These are phyloP conservation scores for Fabriciana adippe DNA, from an alignment of 2,888 invertebrate species.

Conservation along the genomic window DNA sequence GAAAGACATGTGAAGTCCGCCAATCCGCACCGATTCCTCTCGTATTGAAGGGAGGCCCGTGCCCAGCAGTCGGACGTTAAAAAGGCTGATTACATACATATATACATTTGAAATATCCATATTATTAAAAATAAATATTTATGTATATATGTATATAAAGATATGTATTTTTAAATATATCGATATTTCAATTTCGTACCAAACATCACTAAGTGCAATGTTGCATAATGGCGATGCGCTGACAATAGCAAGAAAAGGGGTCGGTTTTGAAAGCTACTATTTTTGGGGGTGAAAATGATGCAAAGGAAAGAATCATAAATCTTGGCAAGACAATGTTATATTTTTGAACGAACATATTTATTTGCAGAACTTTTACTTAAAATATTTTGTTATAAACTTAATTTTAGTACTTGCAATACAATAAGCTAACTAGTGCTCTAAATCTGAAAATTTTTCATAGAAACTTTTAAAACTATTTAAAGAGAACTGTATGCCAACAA, in stretches of 20 bases:
- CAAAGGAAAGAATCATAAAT: constrained; percentile 9
- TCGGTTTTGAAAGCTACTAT: constrained; percentile 38
- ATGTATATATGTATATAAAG: neutral
- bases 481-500: too few species aligned
- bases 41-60: too few species aligned
- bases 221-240: constrained; percentile 63
- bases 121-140: too few species aligned
- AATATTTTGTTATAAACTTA: neutral
- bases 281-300: constrained; percentile 27
- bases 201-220: constrained; percentile 21
- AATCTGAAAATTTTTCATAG: too few species aligned
- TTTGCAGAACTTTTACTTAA: constrained; percentile 3
- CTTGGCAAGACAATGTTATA: constrained; percentile 12
- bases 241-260: constrained; percentile 44
- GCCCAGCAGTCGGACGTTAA: too few species aligned
- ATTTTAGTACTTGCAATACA: neutral
- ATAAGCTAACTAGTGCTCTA: too few species aligned
- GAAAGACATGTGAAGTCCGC: too few species aligned
- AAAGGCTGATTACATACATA: too few species aligned
- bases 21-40: too few species aligned
- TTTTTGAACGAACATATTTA: neutral
- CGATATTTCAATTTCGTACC: constrained; percentile 25
- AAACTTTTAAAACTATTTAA: too few species aligned
- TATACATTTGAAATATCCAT: too few species aligned
- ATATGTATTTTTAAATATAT: neutral